Base-by-base conservation (phyloP, 2,888 invertebrate species). In the Octonoba sinensis region DNA sequence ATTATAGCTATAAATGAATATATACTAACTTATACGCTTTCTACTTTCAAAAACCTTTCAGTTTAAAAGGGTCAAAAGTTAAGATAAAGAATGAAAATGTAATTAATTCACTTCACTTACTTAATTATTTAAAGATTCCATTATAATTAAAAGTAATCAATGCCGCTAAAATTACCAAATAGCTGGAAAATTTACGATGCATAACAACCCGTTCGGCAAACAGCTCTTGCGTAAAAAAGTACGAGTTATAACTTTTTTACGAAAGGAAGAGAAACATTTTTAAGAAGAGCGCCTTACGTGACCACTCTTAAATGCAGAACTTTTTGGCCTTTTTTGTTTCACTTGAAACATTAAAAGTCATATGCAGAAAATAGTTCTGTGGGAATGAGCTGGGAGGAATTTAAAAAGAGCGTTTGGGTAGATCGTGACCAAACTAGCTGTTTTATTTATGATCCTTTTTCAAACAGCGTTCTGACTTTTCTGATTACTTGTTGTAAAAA, bases 391-490 rank as follows among this genome's bases (percentile, higher is more conserved):
- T 20, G 24, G 12, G 24, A 49, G 20, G 51, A 62, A 54, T 54
- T 54, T 27, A 56, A 73, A 66, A 62, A 62, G 49, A 72, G 64
- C 20, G 44, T 51, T 66, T 62, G 46, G 24, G 44, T 27, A 56
- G 60, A 69, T 69, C 76, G 76, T 76, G 76, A 76, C 69, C 60
- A 22, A 62, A 70, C 62, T 76, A 15, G 56, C 66, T 49, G 59
- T 76, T 73, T 76, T 76, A 76, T 76, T 76, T 76, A 70, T 64
- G 64, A 56, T 51, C 36, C 54, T 54, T 24, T 51, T 65, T 51
- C 27, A 22, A 67, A 64, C 24, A 44, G 62, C 46, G 51, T 64
- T 56, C 20, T 67, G 49, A 27, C 60, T 75, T 75, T 67, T 49
- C 44, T 60, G 36, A 49, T 60, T 57, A 67, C 60, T 75, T 46